These are phyloP conservation scores for Agrotis ipsilon DNA, from an alignment of 2,888 invertebrate species.

Conservation along the genomic window DNA sequence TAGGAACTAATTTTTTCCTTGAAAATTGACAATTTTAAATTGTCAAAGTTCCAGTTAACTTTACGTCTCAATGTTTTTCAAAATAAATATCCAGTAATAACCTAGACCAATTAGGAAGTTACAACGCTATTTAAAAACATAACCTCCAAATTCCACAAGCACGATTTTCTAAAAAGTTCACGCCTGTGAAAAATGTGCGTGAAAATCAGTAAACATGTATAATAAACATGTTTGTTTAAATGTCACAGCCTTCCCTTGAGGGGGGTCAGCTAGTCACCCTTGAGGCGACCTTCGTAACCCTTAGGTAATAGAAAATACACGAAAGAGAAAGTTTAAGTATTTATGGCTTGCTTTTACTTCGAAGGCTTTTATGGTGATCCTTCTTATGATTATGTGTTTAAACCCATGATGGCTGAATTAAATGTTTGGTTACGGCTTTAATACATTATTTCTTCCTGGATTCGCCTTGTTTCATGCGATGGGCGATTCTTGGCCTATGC, in stretches of 20 bases:
- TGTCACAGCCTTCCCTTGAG: conserved; percentile 65
- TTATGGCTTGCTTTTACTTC: conserved; percentile 17
- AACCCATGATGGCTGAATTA: neutral
- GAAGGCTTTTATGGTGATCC: neutral
- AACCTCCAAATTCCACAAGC: neutral
- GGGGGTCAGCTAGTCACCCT: conserved; percentile 48
- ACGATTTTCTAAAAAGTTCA: conserved; percentile 39
- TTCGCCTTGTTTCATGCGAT: neutral
- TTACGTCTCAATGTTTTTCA: no score
- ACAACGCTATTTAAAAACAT: neutral
- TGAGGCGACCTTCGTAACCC: conserved; percentile 40
- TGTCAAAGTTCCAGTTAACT: no score
- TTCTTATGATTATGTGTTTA: neutral
- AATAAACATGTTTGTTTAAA: conserved; percentile 44
- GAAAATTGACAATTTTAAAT: no score
- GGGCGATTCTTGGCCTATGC: neutral
- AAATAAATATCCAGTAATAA: neutral
- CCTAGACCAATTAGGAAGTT: conserved; percentile 3
- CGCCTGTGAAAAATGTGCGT: conserved; percentile 29
- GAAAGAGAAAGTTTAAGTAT: conserved; percentile 44
- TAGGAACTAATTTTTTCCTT: no score
- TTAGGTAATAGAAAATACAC: conserved; percentile 41
- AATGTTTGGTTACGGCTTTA: neutral
- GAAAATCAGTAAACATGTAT: conserved; percentile 33
- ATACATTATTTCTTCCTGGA: neutral